phyloP scores from a whole-genome alignment of 2,888 invertebrate genomes.

The Seira musarum region DNA sequence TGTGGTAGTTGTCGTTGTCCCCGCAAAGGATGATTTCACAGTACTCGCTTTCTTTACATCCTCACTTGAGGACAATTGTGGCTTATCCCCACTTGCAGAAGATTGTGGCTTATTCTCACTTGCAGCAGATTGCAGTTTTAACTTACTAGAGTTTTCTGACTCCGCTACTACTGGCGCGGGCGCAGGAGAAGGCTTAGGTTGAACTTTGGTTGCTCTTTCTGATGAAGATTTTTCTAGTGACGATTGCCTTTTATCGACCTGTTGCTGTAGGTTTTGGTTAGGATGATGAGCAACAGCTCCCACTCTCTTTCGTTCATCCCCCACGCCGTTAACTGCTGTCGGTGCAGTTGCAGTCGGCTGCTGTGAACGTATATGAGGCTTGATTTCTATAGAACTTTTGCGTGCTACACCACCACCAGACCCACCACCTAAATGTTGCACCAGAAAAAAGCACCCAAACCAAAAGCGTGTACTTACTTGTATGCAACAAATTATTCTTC shows the following conservation, averaged over 20 bases:
- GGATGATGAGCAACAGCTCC: conserved; percentile 11
- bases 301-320: conserved; percentile 47
- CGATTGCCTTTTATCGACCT: conserved; percentile 39
- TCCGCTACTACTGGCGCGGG: conserved; percentile 5
- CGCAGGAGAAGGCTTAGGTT: too few species aligned
- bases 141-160: conserved; percentile 1
- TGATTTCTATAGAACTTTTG: conserved; percentile 63
- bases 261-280: conserved; percentile 1
- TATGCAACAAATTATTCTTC: conserved; percentile 37
- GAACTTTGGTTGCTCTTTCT: conserved; percentile 24
- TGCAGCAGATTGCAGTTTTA: conserved; percentile 29
- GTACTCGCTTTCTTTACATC: background rate
- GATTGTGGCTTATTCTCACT: conserved; percentile 24
- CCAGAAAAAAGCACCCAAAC: conserved; percentile 65
- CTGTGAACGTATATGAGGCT: conserved; percentile 55
- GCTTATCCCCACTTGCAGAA: conserved; percentile 20
- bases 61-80: conserved; percentile 19
- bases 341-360: conserved; percentile 27
- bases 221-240: conserved; percentile 41
- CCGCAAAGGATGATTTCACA: background rate
- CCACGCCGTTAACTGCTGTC: conserved; percentile 47
- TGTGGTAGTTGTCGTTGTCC: background rate
- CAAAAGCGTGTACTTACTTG: conserved; percentile 55
- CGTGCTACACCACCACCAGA: conserved; percentile 58
- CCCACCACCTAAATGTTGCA: conserved; percentile 66